These are phyloP conservation scores for Podargus strigoides DNA, from an alignment of 2,797 vertebrate species.

Conservation along the genomic window DNA sequence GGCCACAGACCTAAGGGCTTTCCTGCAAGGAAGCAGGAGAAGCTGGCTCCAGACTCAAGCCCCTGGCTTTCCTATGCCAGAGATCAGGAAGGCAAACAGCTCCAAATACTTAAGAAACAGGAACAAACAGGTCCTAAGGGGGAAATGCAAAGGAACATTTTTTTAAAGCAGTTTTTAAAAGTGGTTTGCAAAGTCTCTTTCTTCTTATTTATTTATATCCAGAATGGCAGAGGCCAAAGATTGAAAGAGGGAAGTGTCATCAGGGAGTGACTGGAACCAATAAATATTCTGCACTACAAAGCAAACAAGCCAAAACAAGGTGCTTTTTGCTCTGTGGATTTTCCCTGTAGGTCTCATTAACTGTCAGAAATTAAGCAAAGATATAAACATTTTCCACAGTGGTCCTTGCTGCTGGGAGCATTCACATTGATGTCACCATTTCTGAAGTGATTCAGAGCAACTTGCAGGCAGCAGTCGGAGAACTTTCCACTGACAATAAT, in stretches of 20 bases:
- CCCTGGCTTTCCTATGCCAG: not conserved
- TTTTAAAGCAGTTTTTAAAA: not conserved
- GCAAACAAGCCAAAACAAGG: conserved; percentile 25
- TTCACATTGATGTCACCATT: not conserved
- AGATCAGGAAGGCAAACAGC: not conserved
- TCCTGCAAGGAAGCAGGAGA: not conserved
- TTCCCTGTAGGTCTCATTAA: conserved; percentile 54
- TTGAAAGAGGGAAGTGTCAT: not conserved
- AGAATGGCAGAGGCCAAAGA: not conserved
- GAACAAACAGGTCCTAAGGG: not conserved
- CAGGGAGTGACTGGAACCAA: not conserved
- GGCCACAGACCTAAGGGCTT: not conserved
- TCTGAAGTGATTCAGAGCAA: conserved; percentile 9
- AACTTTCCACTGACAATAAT: not conserved
- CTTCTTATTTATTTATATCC: not conserved
- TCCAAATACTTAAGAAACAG: not conserved
- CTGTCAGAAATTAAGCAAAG: conserved; percentile 28
- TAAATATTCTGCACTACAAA: conserved; percentile 19
- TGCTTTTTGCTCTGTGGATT: not conserved
- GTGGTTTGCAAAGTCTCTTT: not conserved
- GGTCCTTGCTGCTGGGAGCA: not conserved
- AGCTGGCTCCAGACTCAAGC: not conserved
- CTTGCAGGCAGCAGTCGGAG: not conserved
- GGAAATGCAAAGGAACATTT: not conserved
- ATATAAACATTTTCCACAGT: not conserved